phyloP scores from a whole-genome alignment of 2,113 vertebrate genomes.

The Urocitellus parryii region DNA sequence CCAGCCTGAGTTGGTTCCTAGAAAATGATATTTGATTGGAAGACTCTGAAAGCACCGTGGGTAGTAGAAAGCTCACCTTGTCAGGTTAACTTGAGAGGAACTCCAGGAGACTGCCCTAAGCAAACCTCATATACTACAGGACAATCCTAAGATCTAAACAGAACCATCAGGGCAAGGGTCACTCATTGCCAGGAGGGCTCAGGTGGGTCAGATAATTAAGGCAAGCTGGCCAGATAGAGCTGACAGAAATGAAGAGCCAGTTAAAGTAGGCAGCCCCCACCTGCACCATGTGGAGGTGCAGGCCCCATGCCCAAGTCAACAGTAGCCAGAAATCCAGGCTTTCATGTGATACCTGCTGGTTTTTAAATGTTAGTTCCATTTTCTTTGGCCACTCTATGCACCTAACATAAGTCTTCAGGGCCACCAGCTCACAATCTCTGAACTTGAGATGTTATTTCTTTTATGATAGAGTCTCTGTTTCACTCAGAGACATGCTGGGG shows the following conservation, averaged over 20 bases:
- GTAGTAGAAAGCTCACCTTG: not conserved
- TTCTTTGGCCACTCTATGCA: not conserved
- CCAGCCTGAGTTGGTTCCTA: not conserved
- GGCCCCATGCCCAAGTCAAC: not conserved
- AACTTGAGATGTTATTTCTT: conserved; percentile 33
- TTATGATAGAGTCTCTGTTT: conserved; percentile 43
- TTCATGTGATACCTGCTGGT: conserved; percentile 3
- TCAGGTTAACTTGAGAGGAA: not conserved
- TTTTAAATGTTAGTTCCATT: conserved; percentile 13
- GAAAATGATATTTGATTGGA: conserved; percentile 15
- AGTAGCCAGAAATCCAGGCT: not conserved
- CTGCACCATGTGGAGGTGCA: not conserved
- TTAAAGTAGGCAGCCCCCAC: not conserved
- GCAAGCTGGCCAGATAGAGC: not conserved
- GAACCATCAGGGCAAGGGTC: not conserved
- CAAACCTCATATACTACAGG: not conserved
- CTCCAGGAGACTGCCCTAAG: not conserved
- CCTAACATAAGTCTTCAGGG: not conserved
- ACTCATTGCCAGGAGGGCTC: not conserved
- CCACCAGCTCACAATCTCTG: not conserved
- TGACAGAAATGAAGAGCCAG: not conserved
- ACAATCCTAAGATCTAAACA: not conserved
- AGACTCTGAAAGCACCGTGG: not conserved
- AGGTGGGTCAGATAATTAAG: not conserved
- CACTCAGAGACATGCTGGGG: conserved; percentile 48